Percentiles rank a stretch among this genome's conserved stretches.
Evolutionary conservation across 2,113 vertebrate genomes (phyloP).

Genomic region (Clarias batrachus): DNA sequence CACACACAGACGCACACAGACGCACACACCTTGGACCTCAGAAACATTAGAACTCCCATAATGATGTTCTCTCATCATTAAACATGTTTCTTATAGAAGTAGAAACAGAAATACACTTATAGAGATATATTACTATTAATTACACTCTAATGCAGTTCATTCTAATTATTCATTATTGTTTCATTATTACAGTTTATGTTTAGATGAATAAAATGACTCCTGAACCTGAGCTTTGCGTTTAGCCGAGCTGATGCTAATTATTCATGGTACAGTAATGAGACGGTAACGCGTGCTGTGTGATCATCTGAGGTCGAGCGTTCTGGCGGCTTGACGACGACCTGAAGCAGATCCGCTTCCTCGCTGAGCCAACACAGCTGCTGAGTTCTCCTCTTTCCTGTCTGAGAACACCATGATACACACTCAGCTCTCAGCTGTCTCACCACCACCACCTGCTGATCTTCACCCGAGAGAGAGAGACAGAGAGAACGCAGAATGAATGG

Average conservation of each 20-base stretch:
- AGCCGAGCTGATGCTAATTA: not conserved
- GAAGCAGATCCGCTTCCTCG: constrained; percentile 17
- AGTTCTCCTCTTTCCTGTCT: not conserved
- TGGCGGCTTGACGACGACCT: not conserved
- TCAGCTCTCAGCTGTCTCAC: constrained; percentile 9
- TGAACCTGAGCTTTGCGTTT: not conserved
- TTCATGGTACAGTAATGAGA: not conserved
- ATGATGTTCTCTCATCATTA: too few species aligned
- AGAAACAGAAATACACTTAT: too few species aligned
- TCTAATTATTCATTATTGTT: not conserved
- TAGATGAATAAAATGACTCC: not conserved
- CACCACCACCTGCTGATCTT: constrained; percentile 5
- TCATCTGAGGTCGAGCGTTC: not conserved
- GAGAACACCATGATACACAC: constrained; percentile 7
- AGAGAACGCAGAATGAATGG: not conserved
- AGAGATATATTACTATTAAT: not conserved
- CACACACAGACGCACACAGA: too few species aligned
- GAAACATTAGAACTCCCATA: too few species aligned
- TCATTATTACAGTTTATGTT: not conserved
- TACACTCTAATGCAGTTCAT: not conserved
- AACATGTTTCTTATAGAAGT: not conserved
- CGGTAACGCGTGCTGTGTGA: not conserved
- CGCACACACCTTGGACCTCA: not conserved
- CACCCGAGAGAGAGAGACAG: not conserved
- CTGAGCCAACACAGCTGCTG: constrained; percentile 13